These are phyloP conservation scores for Notodonta ziczac DNA, from an alignment of 2,888 invertebrate genomes.

Conservation along the genomic window DNA sequence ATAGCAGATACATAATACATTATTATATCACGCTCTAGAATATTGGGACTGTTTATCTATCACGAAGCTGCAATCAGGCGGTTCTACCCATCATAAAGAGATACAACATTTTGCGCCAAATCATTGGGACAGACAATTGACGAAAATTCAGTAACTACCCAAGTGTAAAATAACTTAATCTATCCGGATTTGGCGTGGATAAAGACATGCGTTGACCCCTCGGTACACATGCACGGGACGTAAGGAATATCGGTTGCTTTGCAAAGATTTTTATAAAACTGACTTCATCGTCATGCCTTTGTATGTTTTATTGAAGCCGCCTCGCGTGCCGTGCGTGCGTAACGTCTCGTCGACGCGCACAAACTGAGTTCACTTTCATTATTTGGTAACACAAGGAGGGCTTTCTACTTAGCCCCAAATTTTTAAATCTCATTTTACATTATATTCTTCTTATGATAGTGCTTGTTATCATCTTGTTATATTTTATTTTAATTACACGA, in stretches of 20 bases:
- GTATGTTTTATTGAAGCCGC: too few relatives aligned
- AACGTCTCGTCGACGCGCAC: too few relatives aligned
- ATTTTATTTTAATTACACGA: conserved; percentile 35
- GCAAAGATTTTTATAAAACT: too few relatives aligned
- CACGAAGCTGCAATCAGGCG: conserved; percentile 34
- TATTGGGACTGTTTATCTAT: conserved; percentile 30
- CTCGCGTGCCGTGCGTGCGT: too few relatives aligned
- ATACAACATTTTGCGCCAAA: neutral
- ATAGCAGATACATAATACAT: neutral
- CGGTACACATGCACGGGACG: neutral
- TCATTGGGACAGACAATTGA: neutral
- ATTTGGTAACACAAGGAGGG: conserved; percentile 27
- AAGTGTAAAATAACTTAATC: too few relatives aligned
- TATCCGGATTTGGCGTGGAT: neutral
- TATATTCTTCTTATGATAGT: conserved; percentile 35
- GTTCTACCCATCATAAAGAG: conserved; percentile 17
- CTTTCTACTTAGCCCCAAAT: conserved; percentile 29
- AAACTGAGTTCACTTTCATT: conserved; percentile 10
- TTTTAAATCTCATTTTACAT: conserved; percentile 33
- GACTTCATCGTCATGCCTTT: too few relatives aligned
- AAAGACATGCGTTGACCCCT: neutral
- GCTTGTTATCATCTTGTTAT: conserved; percentile 57
- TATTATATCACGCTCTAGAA: conserved; percentile 31
- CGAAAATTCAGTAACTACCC: too few relatives aligned
- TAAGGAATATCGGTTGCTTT: too few relatives aligned